Evolutionary conservation across 2,113 vertebrate species (phyloP).

Genomic region (Zingel zingel): DNA sequence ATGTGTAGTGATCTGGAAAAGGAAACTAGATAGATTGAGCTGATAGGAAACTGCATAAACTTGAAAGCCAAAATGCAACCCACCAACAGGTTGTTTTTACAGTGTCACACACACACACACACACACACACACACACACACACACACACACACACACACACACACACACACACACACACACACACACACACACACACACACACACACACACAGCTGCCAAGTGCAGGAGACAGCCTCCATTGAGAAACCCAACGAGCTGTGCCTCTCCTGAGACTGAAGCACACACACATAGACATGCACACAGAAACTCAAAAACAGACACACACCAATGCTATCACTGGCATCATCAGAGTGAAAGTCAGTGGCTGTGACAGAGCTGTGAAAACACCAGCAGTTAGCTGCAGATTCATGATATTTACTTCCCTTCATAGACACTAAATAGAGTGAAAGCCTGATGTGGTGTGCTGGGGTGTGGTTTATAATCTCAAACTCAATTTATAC

Average conservation of each 20-base stretch:
- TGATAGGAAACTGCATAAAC: conserved; percentile 74
- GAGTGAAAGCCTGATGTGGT: conserved; percentile 38
- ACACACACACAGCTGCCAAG: conserved; percentile 50
- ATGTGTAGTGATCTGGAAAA: conserved; percentile 74
- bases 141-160: conserved; percentile 23
- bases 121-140: conserved; percentile 18
- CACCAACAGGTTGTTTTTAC: conserved; percentile 76
- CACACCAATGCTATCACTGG: conserved; percentile 54
- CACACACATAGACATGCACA: conserved; percentile 11
- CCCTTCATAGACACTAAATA: conserved; percentile 40
- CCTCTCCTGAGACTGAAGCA: conserved; percentile 68
- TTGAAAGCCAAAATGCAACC: conserved; percentile 76
- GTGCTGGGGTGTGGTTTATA: conserved; percentile 3
- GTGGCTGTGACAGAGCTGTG: conserved; percentile 60
- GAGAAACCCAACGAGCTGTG: conserved; percentile 82
- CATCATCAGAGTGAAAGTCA: conserved; percentile 51
- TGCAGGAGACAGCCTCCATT: conserved; percentile 82
- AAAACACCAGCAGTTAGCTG: conserved; percentile 45
- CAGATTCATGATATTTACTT: conserved; percentile 40
- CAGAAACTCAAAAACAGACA: conserved; percentile 11
- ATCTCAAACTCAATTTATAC: not conserved
- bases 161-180: conserved; percentile 40
- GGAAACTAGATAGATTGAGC: conserved; percentile 76
- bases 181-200: conserved; percentile 29
- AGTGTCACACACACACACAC: conserved; percentile 38